Evolutionary conservation across 2,888 invertebrate species (phyloP), one percentile per base, ranked within the genome.

Genomic region (Cheilosia variabilis): DNA sequence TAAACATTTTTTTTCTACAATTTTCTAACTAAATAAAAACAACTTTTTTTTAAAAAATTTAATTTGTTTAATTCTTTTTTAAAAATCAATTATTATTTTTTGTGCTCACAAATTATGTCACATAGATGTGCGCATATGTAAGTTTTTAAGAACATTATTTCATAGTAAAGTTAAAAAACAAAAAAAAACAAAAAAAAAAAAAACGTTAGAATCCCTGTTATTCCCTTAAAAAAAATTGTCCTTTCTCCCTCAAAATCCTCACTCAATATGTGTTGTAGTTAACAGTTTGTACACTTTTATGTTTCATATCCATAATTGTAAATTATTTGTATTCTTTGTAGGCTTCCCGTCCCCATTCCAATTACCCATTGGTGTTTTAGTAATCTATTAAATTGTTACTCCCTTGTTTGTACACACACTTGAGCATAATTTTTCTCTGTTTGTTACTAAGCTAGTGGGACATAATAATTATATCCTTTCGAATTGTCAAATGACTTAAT

Each of bases 51-150:
- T 52, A 63, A 41, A 68, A 68, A 71, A 62, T 52, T 63, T 65
- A 65, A 82, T 68, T 75, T 78, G 22, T 75, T 62, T 75, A 24
- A 75, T 72, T 72, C 53, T 77, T 79, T 69, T 52, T 75, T 73
- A 57, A 60, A 55, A 34, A 53, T 41, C 45, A 62, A 69, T 41
- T 71, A 86, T 81, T 81, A 62, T 83, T 87, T 87, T 76, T 76
- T 84, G 57, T 76, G 84, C 87, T 84, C 87, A 84, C 84, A 72
- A 69, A 87, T 87, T 84, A 83, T 83, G 63, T 87, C 87, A 83
- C 78, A 78, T 87, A 87, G 87, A 79, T 87, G 87, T 87, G 87
- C 87, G 87, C 87, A 87, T 79, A 87, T 87, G 87, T 87, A 87
- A 84, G 87, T 87, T 87, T 68, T 69, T 69, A 52, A 47, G 45